phyloP scores from a whole-genome alignment of 2,113 vertebrate species.

The Eptesicus fuscus region DNA sequence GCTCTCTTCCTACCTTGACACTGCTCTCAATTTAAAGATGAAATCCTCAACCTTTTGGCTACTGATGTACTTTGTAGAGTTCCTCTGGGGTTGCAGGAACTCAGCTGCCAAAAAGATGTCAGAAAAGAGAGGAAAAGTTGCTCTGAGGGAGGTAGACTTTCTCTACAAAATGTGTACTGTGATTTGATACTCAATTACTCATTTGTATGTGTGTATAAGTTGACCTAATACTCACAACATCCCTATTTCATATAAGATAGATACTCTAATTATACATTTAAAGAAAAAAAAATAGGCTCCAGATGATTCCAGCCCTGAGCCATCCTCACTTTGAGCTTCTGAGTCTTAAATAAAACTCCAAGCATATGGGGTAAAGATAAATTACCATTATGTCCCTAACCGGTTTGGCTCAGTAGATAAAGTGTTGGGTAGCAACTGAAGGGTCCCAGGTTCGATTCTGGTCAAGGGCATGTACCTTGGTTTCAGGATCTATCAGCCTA shows the following conservation, averaged over 20 bases:
- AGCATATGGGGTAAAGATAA: neutral
- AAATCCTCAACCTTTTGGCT: neutral
- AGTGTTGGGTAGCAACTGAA: too few species aligned
- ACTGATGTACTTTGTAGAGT: neutral
- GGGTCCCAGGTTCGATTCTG: too few species aligned
- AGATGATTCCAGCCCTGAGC: neutral
- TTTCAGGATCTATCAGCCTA: too few species aligned
- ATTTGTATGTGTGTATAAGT: neutral
- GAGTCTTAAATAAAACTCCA: neutral
- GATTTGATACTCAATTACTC: neutral
- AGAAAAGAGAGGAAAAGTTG: neutral
- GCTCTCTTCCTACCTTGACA: neutral
- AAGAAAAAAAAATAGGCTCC: neutral
- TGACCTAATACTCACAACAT: neutral
- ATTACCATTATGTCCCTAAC: neutral
- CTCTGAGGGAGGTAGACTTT: neutral
- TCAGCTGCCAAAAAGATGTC: neutral
- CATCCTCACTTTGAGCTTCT: neutral
- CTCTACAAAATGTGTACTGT: neutral
- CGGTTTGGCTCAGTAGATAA: too few species aligned
- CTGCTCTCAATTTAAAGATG: neutral
- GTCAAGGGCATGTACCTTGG: too few species aligned
- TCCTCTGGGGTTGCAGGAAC: fast-evolving
- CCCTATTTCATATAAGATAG: neutral
- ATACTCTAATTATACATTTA: neutral